Evolutionary conservation across 2,113 vertebrate genomes (phyloP).

Genomic region (rabbit (Oryctolagus cuniculus)): DNA sequence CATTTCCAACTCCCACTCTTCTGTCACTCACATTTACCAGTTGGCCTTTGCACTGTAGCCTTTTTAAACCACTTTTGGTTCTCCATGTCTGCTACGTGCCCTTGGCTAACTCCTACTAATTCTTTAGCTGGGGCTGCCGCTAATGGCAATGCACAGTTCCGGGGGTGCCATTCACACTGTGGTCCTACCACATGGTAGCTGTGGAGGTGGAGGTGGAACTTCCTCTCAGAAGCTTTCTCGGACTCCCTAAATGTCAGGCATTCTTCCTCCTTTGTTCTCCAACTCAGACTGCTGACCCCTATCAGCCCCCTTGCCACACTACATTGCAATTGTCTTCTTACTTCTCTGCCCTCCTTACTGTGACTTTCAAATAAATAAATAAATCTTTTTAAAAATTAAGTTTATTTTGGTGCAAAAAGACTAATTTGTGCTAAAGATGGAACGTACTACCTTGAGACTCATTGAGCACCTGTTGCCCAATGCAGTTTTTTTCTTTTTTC

Average conservation of each 20-base stretch:
- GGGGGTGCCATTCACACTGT: neutral
- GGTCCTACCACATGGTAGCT: neutral
- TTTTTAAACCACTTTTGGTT: neutral
- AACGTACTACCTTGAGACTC: too few species aligned
- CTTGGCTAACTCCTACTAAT: neutral
- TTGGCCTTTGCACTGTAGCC: neutral
- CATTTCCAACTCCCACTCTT: neutral
- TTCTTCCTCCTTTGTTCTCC: neutral
- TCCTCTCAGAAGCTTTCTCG: slow-evolving; percentile 15
- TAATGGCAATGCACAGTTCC: neutral
- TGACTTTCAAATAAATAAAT: neutral
- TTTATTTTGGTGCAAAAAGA: too few species aligned
- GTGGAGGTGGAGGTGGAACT: neutral
- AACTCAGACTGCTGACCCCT: neutral
- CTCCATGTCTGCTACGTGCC: neutral
- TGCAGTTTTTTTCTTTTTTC: too few species aligned
- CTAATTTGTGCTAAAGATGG: too few species aligned
- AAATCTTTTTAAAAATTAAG: too few species aligned
- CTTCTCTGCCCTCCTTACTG: slow-evolving; percentile 22
- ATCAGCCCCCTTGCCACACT: neutral
- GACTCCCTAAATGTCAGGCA: neutral
- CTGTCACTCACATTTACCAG: neutral
- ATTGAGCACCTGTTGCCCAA: too few species aligned
- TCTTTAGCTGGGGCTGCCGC: neutral
- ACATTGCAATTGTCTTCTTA: neutral